These are phyloP conservation scores for Casuarius casuarius DNA, from an alignment of 2,113 vertebrate species.

Conservation along the genomic window DNA sequence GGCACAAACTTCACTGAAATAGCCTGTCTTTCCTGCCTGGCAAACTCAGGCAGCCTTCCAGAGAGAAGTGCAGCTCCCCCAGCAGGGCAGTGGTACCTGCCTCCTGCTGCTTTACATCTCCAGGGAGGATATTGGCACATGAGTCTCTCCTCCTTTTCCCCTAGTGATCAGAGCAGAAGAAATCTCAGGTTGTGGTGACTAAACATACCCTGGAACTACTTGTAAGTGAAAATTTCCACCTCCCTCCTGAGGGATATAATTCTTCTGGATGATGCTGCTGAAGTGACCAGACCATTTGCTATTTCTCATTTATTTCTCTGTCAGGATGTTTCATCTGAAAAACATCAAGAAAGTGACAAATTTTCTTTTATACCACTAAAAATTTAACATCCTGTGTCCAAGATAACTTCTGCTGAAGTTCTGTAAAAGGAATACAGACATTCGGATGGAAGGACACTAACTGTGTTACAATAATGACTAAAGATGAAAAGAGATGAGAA, in stretches of 20 bases:
- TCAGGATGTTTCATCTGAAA: not conserved
- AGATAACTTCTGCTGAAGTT: not conserved
- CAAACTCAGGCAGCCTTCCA: not conserved
- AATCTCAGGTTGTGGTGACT: not conserved
- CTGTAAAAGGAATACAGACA: not conserved
- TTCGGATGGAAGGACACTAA: not conserved
- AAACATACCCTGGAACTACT: not conserved
- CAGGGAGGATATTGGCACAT: not conserved
- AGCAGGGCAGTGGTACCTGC: not conserved
- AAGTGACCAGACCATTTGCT: not conserved
- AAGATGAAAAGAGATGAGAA: not conserved
- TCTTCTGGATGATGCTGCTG: not conserved
- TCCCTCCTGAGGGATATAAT: not conserved
- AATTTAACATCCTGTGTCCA: not conserved
- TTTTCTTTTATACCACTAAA: not conserved
- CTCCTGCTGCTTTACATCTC: not conserved
- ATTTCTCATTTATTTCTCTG: slow-evolving; percentile 12
- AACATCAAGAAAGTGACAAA: not conserved
- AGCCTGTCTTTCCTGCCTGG: not conserved
- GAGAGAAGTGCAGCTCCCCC: not conserved
- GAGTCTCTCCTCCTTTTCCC: not conserved
- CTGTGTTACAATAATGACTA: not conserved
- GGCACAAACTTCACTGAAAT: not conserved
- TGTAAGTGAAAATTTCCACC: not conserved
- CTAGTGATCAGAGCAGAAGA: not conserved